phyloP scores from a whole-genome alignment of 2,888 invertebrate species.

The Drosophila greeni region DNA sequence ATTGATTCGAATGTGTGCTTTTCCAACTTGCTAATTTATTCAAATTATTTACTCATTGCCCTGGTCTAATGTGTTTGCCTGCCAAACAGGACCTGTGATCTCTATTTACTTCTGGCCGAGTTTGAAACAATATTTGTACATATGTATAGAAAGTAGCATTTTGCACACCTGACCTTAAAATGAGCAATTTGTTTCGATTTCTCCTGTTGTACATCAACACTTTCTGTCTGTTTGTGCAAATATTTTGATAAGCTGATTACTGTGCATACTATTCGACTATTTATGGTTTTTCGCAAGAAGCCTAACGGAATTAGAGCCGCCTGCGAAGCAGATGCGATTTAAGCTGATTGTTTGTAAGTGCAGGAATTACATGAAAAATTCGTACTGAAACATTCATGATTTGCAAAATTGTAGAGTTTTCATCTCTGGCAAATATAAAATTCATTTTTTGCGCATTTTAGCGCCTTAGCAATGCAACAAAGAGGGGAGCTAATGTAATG shows the following conservation, averaged over 20 bases:
- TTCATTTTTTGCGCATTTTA: constrained; percentile 29
- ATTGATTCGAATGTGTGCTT: constrained; percentile 25
- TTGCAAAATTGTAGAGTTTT: neutral
- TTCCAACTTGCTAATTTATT: constrained; percentile 46
- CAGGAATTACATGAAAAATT: constrained; percentile 2
- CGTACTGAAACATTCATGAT: neutral
- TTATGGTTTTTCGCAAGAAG: constrained; percentile 26
- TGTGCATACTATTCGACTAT: constrained; percentile 32
- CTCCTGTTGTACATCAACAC: neutral
- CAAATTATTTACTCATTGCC: constrained; percentile 61
- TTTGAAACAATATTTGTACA: constrained; percentile 45
- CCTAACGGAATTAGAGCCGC: neutral
- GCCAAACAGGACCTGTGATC: constrained; percentile 42
- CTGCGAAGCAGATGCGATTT: neutral
- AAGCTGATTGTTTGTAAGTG: constrained; percentile 4
- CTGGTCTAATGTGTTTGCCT: constrained; percentile 51
- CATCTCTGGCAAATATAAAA: neutral
- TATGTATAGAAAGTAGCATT: constrained; percentile 12
- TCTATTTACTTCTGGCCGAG: constrained; percentile 44
- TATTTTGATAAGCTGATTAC: constrained; percentile 47
- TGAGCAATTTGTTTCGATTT: constrained; percentile 28
- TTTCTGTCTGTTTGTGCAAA: constrained; percentile 31
- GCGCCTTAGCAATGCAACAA: constrained; percentile 38
- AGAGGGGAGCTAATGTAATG: neutral
- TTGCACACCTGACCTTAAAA: constrained; percentile 30